Evolutionary conservation across 2,888 invertebrate species (phyloP), one percentile per base, ranked within the genome.

Genomic region (Sphecodes monilicornis): DNA sequence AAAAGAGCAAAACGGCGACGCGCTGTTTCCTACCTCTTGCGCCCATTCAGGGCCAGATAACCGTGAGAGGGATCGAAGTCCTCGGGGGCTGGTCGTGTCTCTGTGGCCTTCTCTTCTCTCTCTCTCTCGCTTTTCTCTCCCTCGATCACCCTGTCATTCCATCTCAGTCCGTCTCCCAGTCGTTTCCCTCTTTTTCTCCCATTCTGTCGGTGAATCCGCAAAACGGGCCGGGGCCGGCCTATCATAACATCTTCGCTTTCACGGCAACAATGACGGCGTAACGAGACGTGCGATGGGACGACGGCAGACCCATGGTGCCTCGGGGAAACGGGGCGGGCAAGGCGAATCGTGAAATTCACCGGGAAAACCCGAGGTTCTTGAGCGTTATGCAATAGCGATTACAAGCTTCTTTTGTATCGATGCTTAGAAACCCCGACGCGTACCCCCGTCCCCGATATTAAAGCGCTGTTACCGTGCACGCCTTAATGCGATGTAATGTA

Each of bases 231-330:
- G 41, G 32, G 29, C 36, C 26, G 70, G 79, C 81, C 89, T 90
- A 88, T 90, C 90, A 86, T 88, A 90, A 90, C 90, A 88, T 87
- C 76, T 82, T 81, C 89, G 80, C 86, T 90, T 84, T 81, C 84
- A 75, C 64, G 66, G 64, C 76, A 88, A 89, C 90, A 90, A 89
- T 89, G 86, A 64, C 74, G 72, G 50, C 70, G 88, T 88, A 90
- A 90, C 90, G 87, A 90, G 90, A 86, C 87, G 83, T 69, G 76
- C 68, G 43, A 80, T 36, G 69, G 73, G 80, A 82, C 84, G 78
- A 84, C 86, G 75, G 80, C 82, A 16, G 29, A 60, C 29, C 60
- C 29, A 29, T 0, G 16, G 29, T 29, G 18, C 60, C 60, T 0
- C 82, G 84, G 78, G 73, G 66, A 66, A 66, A 80, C 74, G 68